Percentiles rank a stretch among this genome's conserved stretches.
These are phyloP conservation scores for Procavia capensis DNA, from an alignment of 2,113 vertebrate species.

Conservation along the genomic window DNA sequence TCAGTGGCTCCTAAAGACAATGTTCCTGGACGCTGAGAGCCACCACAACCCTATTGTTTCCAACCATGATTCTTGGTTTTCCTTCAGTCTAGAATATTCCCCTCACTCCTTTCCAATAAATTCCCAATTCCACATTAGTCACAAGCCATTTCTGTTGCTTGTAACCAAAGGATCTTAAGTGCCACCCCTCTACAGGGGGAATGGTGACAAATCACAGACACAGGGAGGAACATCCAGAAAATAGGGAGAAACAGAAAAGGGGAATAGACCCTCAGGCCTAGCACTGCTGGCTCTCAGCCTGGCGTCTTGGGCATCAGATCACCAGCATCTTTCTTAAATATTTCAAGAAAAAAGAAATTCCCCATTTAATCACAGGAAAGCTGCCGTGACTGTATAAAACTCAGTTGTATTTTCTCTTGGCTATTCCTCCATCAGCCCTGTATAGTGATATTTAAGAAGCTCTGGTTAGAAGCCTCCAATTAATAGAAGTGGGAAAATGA, in stretches of 20 bases:
- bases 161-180: neutral
- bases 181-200: neutral
- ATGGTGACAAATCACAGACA: neutral
- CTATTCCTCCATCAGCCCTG: neutral
- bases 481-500: conserved; percentile 45
- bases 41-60: neutral
- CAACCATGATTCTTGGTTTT: neutral
- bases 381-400: neutral
- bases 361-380: neutral
- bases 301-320: neutral
- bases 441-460: neutral
- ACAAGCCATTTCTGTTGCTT: neutral
- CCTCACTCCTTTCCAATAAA: neutral
- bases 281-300: neutral
- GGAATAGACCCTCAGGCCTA: neutral
- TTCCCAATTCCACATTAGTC: neutral
- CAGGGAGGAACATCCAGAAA: neutral
- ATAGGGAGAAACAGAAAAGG: neutral
- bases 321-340: conserved; percentile 2
- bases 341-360: neutral
- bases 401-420: neutral
- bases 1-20: neutral
- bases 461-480: conserved; percentile 10
- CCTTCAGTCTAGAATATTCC: neutral
- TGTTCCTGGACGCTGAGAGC: neutral